phyloP scores from a whole-genome alignment of 2,113 vertebrate species.

The Machaerirhynchus nigripectus region DNA sequence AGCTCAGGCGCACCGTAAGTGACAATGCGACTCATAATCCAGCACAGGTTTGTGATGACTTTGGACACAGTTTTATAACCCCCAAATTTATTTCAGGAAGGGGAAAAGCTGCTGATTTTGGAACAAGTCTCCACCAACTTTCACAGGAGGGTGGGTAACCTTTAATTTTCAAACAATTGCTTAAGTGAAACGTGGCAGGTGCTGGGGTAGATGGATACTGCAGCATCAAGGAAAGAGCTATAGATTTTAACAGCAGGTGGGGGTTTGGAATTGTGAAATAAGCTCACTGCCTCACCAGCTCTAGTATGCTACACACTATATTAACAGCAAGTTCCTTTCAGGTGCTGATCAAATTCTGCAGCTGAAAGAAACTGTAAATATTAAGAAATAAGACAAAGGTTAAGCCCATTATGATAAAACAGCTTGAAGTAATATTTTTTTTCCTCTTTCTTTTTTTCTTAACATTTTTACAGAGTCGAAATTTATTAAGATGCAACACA shows the following conservation, averaged over 20 bases:
- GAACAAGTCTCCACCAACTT: not conserved
- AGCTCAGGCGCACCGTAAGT: slow-evolving; percentile 41
- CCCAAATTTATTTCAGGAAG: slow-evolving; percentile 40
- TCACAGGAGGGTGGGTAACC: not conserved
- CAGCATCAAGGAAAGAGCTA: not conserved
- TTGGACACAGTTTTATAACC: slow-evolving; percentile 49
- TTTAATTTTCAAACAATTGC: slow-evolving; percentile 43
- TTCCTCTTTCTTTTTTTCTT: not conserved
- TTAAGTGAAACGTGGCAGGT: slow-evolving; percentile 2
- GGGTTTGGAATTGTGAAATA: not conserved
- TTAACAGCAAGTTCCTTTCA: not conserved
- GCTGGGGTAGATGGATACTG: not conserved
- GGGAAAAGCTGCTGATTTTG: slow-evolving; percentile 12
- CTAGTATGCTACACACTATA: not conserved
- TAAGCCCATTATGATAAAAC: not conserved
- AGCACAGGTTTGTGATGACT: slow-evolving; percentile 47
- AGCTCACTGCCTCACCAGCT: not conserved
- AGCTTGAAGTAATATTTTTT: not conserved
- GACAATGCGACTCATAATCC: slow-evolving; percentile 42
- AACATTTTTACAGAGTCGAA: not conserved
- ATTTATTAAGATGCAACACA: not conserved
- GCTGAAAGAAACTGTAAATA: slow-evolving; percentile 15
- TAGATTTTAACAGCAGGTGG: slow-evolving; percentile 22
- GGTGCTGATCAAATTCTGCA: not conserved
- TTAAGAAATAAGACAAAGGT: not conserved